A percentile compares a stretch with the other conserved stretches of the same genome.
Evolutionary conservation across 2,797 vertebrate species (phyloP).

Genomic region (Epinephelus coioides): DNA sequence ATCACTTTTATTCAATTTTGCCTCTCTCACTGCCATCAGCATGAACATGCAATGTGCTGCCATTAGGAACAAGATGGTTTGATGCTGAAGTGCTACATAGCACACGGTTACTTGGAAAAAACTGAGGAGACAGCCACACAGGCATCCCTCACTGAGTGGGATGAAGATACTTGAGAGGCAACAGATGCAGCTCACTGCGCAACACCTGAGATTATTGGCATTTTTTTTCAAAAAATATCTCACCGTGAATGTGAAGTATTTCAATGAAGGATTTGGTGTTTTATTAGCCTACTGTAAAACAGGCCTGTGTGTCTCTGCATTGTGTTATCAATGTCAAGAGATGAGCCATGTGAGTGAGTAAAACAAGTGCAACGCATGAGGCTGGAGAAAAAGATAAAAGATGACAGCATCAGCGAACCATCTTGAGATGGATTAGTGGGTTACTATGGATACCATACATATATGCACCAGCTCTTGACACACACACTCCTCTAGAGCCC

Average conservation of each 20-base stretch:
- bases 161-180: constrained; percentile 2
- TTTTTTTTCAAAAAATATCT: constrained; percentile 21
- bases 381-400: constrained; percentile 41
- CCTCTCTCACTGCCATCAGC: neutral
- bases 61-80: constrained; percentile 14
- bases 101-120: constrained; percentile 1
- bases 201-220: constrained; percentile 30
- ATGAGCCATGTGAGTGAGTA: constrained; percentile 8
- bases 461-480: constrained; percentile 70
- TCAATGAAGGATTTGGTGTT: constrained; percentile 31
- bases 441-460: constrained; percentile 73
- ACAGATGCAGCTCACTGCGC: neutral
- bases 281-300: constrained; percentile 21
- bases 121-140: neutral
- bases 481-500: constrained; percentile 59
- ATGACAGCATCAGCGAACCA: constrained; percentile 56
- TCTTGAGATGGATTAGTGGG: constrained; percentile 63
- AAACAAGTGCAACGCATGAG: constrained; percentile 3
- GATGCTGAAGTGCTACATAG: constrained; percentile 32
- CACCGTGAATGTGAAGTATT: constrained; percentile 15
- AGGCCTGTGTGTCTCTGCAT: constrained; percentile 14
- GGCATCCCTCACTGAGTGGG: neutral
- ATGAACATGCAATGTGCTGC: neutral
- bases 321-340: constrained; percentile 8
- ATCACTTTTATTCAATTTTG: constrained; percentile 17